Conservation (phyloP, 2,113 vertebrate genomes). For the Centropus bengalensis region DNA sequence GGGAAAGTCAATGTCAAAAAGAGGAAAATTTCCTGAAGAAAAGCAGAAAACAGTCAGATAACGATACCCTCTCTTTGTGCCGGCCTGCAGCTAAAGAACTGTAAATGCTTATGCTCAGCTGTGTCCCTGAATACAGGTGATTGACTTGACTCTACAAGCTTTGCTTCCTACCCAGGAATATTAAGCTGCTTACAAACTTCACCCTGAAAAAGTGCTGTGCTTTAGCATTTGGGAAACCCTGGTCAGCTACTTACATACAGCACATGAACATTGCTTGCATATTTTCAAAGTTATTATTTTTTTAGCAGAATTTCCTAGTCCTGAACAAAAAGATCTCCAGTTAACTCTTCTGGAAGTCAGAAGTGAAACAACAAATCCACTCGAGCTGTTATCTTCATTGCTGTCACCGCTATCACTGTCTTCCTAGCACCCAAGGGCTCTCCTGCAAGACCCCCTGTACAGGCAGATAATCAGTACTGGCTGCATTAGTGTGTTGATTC, state of each 20-base stretch:
- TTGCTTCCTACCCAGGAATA: not conserved
- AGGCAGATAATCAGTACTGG: not conserved
- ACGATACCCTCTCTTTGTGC: not conserved
- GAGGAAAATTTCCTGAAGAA: not conserved
- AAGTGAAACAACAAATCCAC: not conserved
- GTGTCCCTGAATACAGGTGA: not conserved
- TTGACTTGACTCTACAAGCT: not conserved
- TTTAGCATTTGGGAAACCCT: not conserved
- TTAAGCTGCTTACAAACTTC: not conserved
- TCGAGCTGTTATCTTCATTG: not conserved
- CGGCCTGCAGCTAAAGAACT: not conserved
- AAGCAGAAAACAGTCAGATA: not conserved
- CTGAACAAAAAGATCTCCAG: not conserved
- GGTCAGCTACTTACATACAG: not conserved
- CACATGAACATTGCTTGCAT: not conserved
- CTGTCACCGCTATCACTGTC: not conserved
- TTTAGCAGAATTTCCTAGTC: not conserved
- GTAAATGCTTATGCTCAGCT: not conserved
- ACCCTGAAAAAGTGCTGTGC: not conserved
- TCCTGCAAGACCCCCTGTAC: not conserved
- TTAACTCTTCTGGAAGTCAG: not conserved
- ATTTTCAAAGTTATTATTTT: not conserved
- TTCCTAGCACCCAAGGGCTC: not conserved
- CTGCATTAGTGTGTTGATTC: not conserved
- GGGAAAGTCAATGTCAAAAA: slow-evolving; percentile 30